Evolutionary conservation across 2,113 vertebrate species (phyloP).

Genomic region (Pseudolaguvia tuberculata): DNA sequence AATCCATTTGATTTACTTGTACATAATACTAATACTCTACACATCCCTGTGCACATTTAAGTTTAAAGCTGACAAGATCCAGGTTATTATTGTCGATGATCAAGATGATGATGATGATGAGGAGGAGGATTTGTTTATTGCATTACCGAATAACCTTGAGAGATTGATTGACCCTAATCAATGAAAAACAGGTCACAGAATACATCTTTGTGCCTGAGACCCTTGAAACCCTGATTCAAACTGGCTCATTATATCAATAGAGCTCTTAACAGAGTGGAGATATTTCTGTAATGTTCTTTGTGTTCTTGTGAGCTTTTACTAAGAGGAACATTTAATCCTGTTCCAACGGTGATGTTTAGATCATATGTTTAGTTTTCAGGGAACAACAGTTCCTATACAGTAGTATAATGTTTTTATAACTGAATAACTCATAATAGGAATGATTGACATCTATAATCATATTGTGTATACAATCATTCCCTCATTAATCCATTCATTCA

Average conservation of each 20-base stretch:
- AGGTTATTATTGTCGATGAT: not conserved
- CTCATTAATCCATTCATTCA: no score
- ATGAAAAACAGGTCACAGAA: slow-evolving; percentile 10
- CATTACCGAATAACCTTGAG: not conserved
- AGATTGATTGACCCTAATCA: slow-evolving; percentile 17
- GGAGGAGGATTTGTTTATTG: not conserved
- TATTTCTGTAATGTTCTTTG: not conserved
- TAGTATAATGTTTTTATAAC: not conserved
- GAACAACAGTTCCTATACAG: not conserved
- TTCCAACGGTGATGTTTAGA: not conserved
- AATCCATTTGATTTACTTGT: no score
- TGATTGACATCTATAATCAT: not conserved
- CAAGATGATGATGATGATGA: not conserved
- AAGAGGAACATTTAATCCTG: not conserved
- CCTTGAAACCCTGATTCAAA: not conserved
- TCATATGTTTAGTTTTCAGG: not conserved
- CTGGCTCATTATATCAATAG: not conserved
- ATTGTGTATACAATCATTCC: not conserved
- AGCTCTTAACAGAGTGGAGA: not conserved
- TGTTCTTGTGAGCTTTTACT: not conserved
- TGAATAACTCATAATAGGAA: no score
- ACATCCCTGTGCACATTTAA: not conserved
- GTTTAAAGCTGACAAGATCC: slow-evolving; percentile 1
- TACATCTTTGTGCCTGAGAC: slow-evolving; percentile 13
- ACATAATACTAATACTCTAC: no score